A percentile compares a stretch with the other conserved stretches of the same genome.
Conservation (phyloP, 2,888 invertebrate species). For the Eupeodes latifasciatus region DNA sequence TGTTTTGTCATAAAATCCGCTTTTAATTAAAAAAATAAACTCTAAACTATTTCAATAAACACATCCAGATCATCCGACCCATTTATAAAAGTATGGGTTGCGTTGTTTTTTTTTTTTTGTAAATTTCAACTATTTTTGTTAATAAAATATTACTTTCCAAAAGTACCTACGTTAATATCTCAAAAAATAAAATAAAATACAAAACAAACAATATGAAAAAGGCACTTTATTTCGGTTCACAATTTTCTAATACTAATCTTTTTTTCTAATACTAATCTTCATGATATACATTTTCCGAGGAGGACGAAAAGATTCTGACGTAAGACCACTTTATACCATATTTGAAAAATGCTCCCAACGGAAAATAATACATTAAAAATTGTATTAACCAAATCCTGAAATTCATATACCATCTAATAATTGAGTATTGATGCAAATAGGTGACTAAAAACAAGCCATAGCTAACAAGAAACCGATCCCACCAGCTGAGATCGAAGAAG, state of each 20-base stretch:
- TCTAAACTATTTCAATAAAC: no score
- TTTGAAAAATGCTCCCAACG: conserved; percentile 88
- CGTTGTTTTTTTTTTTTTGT: no score
- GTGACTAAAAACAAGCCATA: conserved; percentile 81
- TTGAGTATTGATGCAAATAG: conserved; percentile 84
- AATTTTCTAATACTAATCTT: conserved; percentile 77
- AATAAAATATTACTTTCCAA: no score
- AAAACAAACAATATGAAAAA: not conserved
- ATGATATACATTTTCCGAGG: conserved; percentile 73
- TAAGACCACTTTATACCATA: conserved; percentile 87
- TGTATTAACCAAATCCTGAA: conserved; percentile 86
- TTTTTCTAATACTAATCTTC: conserved; percentile 77
- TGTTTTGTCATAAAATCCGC: no score
- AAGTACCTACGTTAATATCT: no score
- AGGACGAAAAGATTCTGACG: conserved; percentile 85
- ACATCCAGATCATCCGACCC: no score
- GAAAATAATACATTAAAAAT: conserved; percentile 88
- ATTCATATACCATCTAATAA: conserved; percentile 88
- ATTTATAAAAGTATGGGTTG: no score
- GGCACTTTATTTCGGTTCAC: conserved; percentile 5
- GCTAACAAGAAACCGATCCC: conserved; percentile 83
- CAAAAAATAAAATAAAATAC: not conserved
- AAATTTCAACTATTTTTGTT: no score
- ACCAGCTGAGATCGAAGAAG: conserved; percentile 84
- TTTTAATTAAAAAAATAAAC: no score